These are phyloP conservation scores for Manduca sexta DNA, from an alignment of 1,140 invertebrate species.

Conservation along the genomic window DNA sequence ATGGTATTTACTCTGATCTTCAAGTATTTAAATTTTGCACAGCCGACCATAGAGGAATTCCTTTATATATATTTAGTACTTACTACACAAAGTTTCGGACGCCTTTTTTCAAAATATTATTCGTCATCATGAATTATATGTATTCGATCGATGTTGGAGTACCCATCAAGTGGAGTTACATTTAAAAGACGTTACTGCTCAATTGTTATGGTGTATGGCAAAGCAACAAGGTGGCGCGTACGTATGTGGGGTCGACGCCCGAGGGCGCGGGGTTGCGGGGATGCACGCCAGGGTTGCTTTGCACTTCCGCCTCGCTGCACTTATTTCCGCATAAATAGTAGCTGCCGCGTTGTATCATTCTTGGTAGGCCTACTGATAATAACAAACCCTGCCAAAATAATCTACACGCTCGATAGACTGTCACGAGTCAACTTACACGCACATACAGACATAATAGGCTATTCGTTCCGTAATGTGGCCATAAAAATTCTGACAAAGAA, in stretches of 20 bases:
- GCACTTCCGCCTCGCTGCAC: constrained; percentile 67
- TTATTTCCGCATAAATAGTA: constrained; percentile 70
- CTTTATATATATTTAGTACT: too few relatives aligned
- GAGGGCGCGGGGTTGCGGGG: constrained; percentile 31
- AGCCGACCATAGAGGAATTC: too few relatives aligned
- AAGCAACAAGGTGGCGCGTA: constrained; percentile 14
- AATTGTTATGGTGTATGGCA: constrained; percentile 26
- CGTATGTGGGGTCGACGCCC: constrained; percentile 54
- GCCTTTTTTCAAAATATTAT: too few relatives aligned
- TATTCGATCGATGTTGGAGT: constrained; percentile 31
- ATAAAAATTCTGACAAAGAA: neutral
- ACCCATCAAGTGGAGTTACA: constrained; percentile 21
- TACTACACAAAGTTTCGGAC: too few relatives aligned
- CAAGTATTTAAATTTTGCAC: too few relatives aligned
- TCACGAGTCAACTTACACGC: too few relatives aligned
- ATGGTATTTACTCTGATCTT: constrained; percentile 12
- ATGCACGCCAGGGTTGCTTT: constrained; percentile 38
- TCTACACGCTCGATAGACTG: neutral
- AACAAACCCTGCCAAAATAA: constrained; percentile 19
- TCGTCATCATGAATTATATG: too few relatives aligned
- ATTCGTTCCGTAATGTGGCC: too few relatives aligned
- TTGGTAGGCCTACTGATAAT: constrained; percentile 37
- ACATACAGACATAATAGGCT: too few relatives aligned
- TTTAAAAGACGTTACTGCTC: constrained; percentile 29
- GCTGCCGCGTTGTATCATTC: constrained; percentile 50